These are phyloP conservation scores for Lochmaea crataegi DNA, from an alignment of 2,888 invertebrate species.

Conservation along the genomic window DNA sequence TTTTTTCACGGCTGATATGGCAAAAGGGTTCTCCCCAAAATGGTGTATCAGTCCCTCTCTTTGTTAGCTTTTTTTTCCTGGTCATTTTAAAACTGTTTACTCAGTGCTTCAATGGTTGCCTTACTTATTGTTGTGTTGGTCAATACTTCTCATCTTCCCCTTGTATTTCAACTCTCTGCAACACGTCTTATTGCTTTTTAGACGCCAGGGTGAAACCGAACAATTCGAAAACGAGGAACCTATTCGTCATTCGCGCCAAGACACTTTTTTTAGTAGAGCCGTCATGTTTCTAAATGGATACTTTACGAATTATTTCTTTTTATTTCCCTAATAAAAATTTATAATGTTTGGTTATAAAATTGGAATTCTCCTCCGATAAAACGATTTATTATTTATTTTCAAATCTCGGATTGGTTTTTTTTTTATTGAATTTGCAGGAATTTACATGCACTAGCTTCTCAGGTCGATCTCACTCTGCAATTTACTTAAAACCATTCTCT, in stretches of 20 bases:
- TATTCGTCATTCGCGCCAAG: constrained; percentile 32
- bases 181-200: constrained; percentile 38
- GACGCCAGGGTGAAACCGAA: constrained; percentile 33
- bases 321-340: constrained; percentile 24
- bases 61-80: no score
- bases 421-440: neutral
- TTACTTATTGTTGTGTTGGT: no score
- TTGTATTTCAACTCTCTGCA: constrained; percentile 31
- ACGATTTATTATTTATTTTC: constrained; percentile 9
- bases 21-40: no score
- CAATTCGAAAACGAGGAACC: constrained; percentile 34
- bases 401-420: neutral
- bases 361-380: constrained; percentile 19
- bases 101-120: no score
- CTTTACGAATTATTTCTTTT: constrained; percentile 30
- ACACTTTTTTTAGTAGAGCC: constrained; percentile 30
- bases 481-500: constrained; percentile 3
- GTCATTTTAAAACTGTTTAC: no score
- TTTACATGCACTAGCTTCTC: neutral
- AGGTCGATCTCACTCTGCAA: neutral
- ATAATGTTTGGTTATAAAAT: constrained; percentile 31
- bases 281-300: constrained; percentile 36
- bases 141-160: neutral
- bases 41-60: no score
- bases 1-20: no score